Percentiles rank a stretch among this genome's conserved stretches.
Conservation (phyloP, 2,113 vertebrate genomes). For the Lophura nycthemera region DNA sequence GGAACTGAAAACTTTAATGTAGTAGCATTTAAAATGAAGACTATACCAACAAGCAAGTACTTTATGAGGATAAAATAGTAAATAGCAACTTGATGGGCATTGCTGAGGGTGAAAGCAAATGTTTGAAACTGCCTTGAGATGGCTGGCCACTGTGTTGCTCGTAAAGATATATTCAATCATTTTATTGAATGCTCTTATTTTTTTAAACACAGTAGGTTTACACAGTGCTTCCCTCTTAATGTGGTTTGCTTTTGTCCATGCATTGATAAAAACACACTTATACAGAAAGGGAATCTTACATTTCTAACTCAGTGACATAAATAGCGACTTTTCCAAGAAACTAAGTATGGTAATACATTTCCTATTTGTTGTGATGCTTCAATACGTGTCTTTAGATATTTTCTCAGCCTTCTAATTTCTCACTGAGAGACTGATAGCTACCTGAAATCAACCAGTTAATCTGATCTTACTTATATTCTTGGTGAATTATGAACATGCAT, state of each 20-base stretch:
- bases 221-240: not conserved
- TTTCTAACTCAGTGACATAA: not conserved
- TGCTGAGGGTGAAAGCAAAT: not conserved
- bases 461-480: not conserved
- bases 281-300: not conserved
- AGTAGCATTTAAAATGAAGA: not conserved
- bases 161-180: slow-evolving; percentile 4
- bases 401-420: not conserved
- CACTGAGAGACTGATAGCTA: not conserved
- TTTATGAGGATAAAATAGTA: not conserved
- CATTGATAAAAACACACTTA: not conserved
- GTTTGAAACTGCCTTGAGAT: slow-evolving; percentile 13
- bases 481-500: not conserved
- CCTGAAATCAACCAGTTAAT: not conserved
- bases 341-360: not conserved
- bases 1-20: not conserved
- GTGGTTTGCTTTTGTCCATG: not conserved
- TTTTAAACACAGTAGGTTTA: not conserved
- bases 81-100: not conserved
- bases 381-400: not conserved
- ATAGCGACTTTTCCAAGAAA: not conserved
- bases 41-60: not conserved
- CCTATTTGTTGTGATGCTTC: not conserved
- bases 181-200: not conserved
- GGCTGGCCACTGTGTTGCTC: not conserved